Base-by-base conservation (phyloP, 2,888 invertebrate species). In the Allophyes oxyacanthae region DNA sequence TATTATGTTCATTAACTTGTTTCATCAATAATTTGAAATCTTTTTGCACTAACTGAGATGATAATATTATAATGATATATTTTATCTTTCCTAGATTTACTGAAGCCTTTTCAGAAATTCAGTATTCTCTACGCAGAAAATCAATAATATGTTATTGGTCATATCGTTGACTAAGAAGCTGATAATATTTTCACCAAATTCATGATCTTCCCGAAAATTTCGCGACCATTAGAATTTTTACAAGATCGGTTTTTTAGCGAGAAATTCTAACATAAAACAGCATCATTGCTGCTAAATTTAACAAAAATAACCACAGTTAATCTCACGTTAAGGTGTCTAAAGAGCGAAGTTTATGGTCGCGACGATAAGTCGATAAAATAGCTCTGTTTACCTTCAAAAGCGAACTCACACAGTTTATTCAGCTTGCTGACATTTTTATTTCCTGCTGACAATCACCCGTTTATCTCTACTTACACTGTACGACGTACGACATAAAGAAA, bases 291-390 rank as follows among this genome's bases (percentile, higher is more conserved):
- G 61, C 66, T 49, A 53, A 44, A 58, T 75, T 70, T 56, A 58
- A 72, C 79, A 67, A 62, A 81, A 79, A 81, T 79, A 81, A 65
- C 68, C 41, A 20, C 56, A 59, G 57, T 76, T 77, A 73, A 79
- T 77, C 67, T 72, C 33, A 41, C 42, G 57, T 60, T 63, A 72
- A 67, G 58, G 66, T 44, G 64, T 67, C 53, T 76, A 59, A 69
- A 64, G 57, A 63, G 41, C 45, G 25, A 52, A 71, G 59, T 79
- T 79, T 81, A 82, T 65, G 64, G 30, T 43, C 25, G 40, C 54
- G 57, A 62, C 73, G 52, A 52, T 54, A 49, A 52, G 56, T 57
- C 44, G 38, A 57, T 56, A 43, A 62, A 65, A 63, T 53, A 59
- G 58, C 53, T 79, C 77, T 79, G 77, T 63, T 75, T 78, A 69